phyloP scores from a whole-genome alignment of 2,797 vertebrate species.

The Phataginus tricuspis region DNA sequence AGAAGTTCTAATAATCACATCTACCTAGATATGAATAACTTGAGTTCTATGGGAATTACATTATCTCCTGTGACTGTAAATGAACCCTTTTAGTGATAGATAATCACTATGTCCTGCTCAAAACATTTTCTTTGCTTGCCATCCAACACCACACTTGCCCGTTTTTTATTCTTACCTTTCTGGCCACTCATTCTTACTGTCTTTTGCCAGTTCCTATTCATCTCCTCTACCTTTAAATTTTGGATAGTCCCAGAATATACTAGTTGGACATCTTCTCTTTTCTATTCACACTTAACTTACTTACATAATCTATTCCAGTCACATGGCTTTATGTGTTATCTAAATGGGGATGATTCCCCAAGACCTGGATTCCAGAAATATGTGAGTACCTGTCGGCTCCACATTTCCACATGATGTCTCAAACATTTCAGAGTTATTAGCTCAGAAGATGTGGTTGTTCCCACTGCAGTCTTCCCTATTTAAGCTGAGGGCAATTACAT shows the following conservation, averaged over 20 bases:
- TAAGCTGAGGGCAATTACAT: background rate
- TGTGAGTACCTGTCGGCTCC: background rate
- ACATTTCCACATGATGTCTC: background rate
- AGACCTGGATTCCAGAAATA: background rate
- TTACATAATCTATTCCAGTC: background rate
- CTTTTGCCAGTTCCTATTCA: background rate
- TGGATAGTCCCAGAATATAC: too few relatives aligned
- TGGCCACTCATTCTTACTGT: background rate
- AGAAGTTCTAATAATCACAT: background rate
- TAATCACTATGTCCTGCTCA: background rate
- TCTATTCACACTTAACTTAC: background rate
- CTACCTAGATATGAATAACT: background rate
- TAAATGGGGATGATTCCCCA: background rate
- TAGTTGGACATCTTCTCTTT: background rate
- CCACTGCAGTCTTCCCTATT: background rate
- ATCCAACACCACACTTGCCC: background rate
- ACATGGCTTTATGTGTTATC: background rate
- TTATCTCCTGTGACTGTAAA: background rate
- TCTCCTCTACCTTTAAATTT: background rate
- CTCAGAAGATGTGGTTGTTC: background rate
- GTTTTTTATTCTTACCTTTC: background rate
- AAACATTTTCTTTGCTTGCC: background rate
- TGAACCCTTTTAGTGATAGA: background rate
- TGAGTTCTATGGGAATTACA: background rate
- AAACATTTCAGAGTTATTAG: background rate